A percentile compares a stretch with the other conserved stretches of the same genome.
phyloP scores from a whole-genome alignment of 1,140 invertebrate genomes.

The Scaptomyza graminum region DNA sequence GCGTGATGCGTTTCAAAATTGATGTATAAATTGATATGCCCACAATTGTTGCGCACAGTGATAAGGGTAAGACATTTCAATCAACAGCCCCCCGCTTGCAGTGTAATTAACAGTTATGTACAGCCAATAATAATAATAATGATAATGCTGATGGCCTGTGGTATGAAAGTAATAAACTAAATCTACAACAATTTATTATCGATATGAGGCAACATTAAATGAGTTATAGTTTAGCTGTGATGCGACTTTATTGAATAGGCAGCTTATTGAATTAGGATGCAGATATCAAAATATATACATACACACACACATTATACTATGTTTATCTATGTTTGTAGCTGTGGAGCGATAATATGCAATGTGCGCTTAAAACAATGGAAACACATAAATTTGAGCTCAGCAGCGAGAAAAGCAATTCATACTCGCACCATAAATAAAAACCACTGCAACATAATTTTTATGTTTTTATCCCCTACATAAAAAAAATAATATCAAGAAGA shows the following conservation, averaged over 20 bases:
- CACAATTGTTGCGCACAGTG: background rate
- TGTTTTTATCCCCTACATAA: constrained; percentile 6
- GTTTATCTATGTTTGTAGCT: too few species aligned
- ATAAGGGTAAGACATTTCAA: constrained; percentile 9
- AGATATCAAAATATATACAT: constrained; percentile 29
- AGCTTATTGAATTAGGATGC: constrained; percentile 53
- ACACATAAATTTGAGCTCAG: constrained; percentile 42
- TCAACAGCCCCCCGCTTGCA: constrained; percentile 2
- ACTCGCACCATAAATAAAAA: constrained; percentile 32
- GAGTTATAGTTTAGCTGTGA: constrained; percentile 31
- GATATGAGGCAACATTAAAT: constrained; percentile 16
- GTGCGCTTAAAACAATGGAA: constrained; percentile 28
- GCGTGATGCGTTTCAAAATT: too few species aligned
- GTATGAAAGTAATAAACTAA: constrained; percentile 8
- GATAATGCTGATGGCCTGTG: background rate
- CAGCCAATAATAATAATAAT: background rate
- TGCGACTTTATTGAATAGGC: constrained; percentile 10
- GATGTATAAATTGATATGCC: background rate
- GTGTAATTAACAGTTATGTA: constrained; percentile 22
- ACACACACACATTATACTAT: background rate
- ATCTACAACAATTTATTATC: constrained; percentile 25
- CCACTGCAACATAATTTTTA: constrained; percentile 46
- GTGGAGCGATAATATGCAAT: constrained; percentile 7
- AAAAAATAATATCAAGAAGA: background rate
- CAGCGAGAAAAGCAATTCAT: constrained; percentile 17